Base-by-base conservation (phyloP, 2,797 vertebrate genomes). In the Erpetoichthys calabaricus region DNA sequence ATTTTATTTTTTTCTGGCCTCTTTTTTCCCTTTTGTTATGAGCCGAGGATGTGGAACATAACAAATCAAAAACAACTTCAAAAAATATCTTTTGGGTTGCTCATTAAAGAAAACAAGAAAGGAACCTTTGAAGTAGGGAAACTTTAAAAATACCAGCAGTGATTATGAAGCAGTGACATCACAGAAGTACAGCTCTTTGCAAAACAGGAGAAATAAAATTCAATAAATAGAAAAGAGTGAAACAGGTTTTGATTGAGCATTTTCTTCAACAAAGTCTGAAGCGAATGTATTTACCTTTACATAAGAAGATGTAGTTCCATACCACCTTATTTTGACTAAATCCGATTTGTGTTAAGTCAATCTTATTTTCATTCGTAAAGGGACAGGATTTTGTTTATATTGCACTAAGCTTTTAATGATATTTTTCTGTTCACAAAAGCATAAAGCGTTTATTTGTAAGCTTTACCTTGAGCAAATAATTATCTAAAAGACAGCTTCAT, bases 181-280 rank as follows among this genome's bases (percentile, higher is more conserved):
- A 79, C 68, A 69, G 61, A 25, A 74, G 72, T 59, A 61, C 59
- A 67, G 47, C 65, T 68, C 65, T 69, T 67, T 25, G 25, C 25
- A 25, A 59, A 49, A 51, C 45, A 55, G 50, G 62, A 57, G 58
- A 84, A 86, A 85, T 83, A 65, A 80, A 68, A 83, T 79, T 81
- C 82, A 85, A 82, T 7, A 49, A 49, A 49, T 49, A n/a, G 7
- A 3, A n/a, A 3, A 7, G 7, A 7, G n/a, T 49, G n/a, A 49
- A 49, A 49, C 47, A 49, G 7, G 47, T 49, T 49, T 49, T 3
- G 9, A 47, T 47, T 6, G 3, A 47, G 47, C 3, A n/a, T 7
- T 7, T 6, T 49, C 4, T 7, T 49, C 47, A 49, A n/a, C 47
- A 49, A 49, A n/a, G n/a, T 7, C 47, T 7, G 47, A 3, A 25